Conservation (phyloP, 2,888 invertebrate species). For the Euspilapteryx auroguttella region DNA sequence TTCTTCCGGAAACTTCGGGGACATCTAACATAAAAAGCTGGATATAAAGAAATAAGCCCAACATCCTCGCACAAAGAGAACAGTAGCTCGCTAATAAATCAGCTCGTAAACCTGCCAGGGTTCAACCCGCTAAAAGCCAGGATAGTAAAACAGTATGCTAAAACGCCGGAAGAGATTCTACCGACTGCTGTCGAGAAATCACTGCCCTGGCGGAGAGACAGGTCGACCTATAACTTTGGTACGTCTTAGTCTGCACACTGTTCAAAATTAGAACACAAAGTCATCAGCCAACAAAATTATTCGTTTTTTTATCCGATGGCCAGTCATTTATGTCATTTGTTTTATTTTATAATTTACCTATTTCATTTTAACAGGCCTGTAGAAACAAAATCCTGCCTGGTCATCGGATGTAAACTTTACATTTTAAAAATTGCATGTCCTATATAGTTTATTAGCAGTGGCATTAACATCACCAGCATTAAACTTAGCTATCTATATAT, state of each 20-base stretch:
- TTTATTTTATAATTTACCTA: too few relatives aligned
- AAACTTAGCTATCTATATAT: too few relatives aligned
- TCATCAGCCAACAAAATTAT: too few relatives aligned
- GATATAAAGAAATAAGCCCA: conserved; percentile 56
- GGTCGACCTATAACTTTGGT: conserved; percentile 73
- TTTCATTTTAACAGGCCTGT: too few relatives aligned
- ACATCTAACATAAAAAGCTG: conserved; percentile 40
- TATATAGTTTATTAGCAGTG: too few relatives aligned
- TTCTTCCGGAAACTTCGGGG: conserved; percentile 54
- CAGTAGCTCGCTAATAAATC: conserved; percentile 71
- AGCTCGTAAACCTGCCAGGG: conserved; percentile 69
- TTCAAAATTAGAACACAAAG: too few relatives aligned
- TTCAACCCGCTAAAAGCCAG: conserved; percentile 71
- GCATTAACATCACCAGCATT: too few relatives aligned
- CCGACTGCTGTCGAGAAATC: conserved; percentile 80
- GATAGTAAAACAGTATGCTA: conserved; percentile 69
- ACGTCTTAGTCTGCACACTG: conserved; percentile 61
- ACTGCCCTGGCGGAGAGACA: conserved; percentile 83
- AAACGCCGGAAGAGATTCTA: conserved; percentile 63
- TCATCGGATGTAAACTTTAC: too few relatives aligned
- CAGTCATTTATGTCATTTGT: too few relatives aligned
- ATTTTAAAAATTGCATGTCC: too few relatives aligned
- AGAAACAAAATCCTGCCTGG: too few relatives aligned
- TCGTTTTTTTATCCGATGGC: too few relatives aligned
- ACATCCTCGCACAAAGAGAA: conserved; percentile 64